Base-by-base conservation (phyloP, 2,113 vertebrate genomes). In the Ochotona princeps region DNA sequence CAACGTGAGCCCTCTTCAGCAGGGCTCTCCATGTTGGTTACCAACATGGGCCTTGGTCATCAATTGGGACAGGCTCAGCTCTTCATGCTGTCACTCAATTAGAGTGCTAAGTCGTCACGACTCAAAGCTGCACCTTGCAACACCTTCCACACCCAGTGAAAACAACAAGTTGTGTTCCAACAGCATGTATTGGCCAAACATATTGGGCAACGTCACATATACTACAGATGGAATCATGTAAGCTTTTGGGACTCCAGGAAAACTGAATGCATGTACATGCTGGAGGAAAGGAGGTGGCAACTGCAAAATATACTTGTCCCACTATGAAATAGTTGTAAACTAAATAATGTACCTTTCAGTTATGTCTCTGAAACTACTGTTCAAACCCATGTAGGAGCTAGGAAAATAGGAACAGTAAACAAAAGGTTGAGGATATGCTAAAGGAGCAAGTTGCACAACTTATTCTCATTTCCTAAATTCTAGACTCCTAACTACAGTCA, bases 1-100 rank as follows among this genome's bases (percentile, higher is more conserved):
- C 60, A 1, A 6, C 18, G 14, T 0, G 18, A 32, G 60, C 87
- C 44, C 0, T 20, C 4, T 4, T 2, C 1, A 11, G n/a, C 25
- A 8, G 28, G 9, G 32, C 18, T 25, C 3, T 14, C 44, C 51
- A 17, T 1, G 75, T 38, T 1, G 5, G 23, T 25, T 7, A n/a
- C 17, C 2, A 14, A 35, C 54, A 6, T 1, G 8, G 60, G 51
- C 66, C 32, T 23, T 21, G 61, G 18, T n/a, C 18, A 35, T 35
- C 67, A 2, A 28, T 38, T 61, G 49, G 35, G 86, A 30, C 4
- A 4, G 38, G 49, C 88, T 67, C 57, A 78, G 5, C 14, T 28
- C 82, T 25, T 20, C 15, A 25, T n/a, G 79, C 32, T 15, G 38
- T 60, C 65, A 32, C 25, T 13, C 5, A 23, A 9, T 4, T 6